Evolutionary conservation across 2,888 invertebrate genomes (phyloP).

Genomic region (Andrena minutula): DNA sequence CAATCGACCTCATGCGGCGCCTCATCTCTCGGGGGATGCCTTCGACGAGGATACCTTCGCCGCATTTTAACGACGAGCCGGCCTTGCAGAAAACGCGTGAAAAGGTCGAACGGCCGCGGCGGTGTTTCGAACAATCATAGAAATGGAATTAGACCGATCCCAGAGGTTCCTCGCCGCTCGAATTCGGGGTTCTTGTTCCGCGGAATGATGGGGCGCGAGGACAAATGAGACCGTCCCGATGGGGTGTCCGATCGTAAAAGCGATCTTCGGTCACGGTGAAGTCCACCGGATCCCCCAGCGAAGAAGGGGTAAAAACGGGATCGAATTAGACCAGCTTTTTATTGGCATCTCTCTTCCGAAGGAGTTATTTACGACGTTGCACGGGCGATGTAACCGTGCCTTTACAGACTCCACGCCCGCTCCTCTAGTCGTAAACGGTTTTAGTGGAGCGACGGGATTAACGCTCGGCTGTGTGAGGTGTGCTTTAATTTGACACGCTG

Average conservation of each 20-base stretch:
- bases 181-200: not conserved
- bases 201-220: not conserved
- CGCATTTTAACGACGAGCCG: not conserved
- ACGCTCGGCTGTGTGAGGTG: not conserved
- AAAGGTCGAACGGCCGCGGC: constrained; percentile 18
- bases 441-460: constrained; percentile 5
- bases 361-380: constrained; percentile 38
- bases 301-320: constrained; percentile 28
- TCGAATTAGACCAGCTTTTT: constrained; percentile 40
- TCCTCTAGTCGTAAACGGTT: constrained; percentile 28
- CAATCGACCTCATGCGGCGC: constrained; percentile 68
- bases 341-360: constrained; percentile 30
- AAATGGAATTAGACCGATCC: constrained; percentile 54
- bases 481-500: constrained; percentile 39
- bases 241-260: constrained; percentile 56
- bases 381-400: not conserved
- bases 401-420: not conserved
- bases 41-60: constrained; percentile 15
- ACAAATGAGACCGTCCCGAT: constrained; percentile 40
- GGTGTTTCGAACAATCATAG: constrained; percentile 56
- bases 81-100: constrained; percentile 4
- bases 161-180: not conserved
- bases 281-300: constrained; percentile 28
- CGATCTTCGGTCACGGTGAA: constrained; percentile 44
- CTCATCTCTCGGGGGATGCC: constrained; percentile 31